Evolutionary conservation across 2,888 invertebrate species (phyloP).

Genomic region (Julus scanicus): DNA sequence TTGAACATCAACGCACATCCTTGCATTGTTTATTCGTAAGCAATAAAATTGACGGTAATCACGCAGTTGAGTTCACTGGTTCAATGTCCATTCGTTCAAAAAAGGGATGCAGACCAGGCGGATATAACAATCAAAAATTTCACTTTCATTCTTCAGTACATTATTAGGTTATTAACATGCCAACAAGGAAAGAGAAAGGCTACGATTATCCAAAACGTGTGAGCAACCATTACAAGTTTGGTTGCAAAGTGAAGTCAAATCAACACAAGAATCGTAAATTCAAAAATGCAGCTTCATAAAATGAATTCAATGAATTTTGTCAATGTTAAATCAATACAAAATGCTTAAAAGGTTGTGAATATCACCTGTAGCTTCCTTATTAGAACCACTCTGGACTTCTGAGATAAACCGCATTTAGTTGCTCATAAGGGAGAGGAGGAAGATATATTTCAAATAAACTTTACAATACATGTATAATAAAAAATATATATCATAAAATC

Average conservation of each 20-base stretch:
- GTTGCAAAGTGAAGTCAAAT: neutral
- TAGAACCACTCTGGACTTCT: neutral
- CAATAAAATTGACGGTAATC: neutral
- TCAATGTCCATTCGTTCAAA: constrained; percentile 7
- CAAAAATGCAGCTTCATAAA: neutral
- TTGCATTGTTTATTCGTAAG: neutral
- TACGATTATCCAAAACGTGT: neutral
- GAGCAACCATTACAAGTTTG: neutral
- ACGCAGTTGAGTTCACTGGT: neutral
- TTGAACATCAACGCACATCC: neutral
- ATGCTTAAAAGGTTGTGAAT: neutral
- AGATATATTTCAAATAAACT: constrained; percentile 1
- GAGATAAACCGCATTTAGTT: constrained; percentile 4
- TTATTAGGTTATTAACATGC: constrained; percentile 10
- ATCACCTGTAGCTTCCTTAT: constrained; percentile 25
- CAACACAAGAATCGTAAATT: neutral
- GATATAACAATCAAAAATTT: constrained; percentile 26
- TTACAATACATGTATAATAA: neutral
- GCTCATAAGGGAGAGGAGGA: neutral
- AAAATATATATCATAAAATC: neutral
- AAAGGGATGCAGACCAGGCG: neutral
- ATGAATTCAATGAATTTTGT: neutral
- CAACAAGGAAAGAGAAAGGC: constrained; percentile 30
- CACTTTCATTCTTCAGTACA: neutral
- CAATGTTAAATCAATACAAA: neutral